These are phyloP conservation scores for Listronotus oregonensis DNA, from an alignment of 1,140 invertebrate genomes.

Conservation along the genomic window DNA sequence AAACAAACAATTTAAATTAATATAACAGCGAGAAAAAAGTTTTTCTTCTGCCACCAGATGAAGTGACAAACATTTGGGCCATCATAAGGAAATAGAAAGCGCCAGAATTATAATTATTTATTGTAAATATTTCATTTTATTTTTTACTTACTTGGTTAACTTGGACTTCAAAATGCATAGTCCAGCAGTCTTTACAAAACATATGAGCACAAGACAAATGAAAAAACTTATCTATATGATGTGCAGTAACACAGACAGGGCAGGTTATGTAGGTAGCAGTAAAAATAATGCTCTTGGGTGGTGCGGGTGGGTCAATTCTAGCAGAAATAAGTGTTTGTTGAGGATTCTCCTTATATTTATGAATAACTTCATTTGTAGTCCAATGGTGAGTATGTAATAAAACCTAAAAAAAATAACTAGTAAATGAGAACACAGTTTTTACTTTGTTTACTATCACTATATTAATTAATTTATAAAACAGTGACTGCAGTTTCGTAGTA, in stretches of 20 bases:
- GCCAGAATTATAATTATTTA: too few relatives aligned
- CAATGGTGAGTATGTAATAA: conserved; percentile 87
- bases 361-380: conserved; percentile 79
- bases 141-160: conserved; percentile 85
- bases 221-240: conserved; percentile 71
- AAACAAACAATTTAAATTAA: conserved; percentile 17
- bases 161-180: conserved; percentile 93
- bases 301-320: conserved; percentile 73
- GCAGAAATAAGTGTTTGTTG: conserved; percentile 79
- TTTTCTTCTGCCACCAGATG: too few relatives aligned
- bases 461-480: too few relatives aligned
- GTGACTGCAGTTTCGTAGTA: too few relatives aligned
- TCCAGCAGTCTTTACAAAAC: conserved; percentile 96
- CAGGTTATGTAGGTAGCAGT: conserved; percentile 57
- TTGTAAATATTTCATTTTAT: too few relatives aligned
- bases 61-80: too few relatives aligned
- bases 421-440: too few relatives aligned
- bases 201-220: conserved; percentile 86
- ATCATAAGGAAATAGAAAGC: too few relatives aligned
- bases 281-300: conserved; percentile 50
- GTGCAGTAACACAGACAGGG: conserved; percentile 64
- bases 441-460: too few relatives aligned
- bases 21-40: too few relatives aligned
- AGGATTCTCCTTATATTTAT: conserved; percentile 75
- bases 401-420: conserved; percentile 60